Conservation (phyloP, 2,113 vertebrate genomes). For the Malaclemys terrapin region DNA sequence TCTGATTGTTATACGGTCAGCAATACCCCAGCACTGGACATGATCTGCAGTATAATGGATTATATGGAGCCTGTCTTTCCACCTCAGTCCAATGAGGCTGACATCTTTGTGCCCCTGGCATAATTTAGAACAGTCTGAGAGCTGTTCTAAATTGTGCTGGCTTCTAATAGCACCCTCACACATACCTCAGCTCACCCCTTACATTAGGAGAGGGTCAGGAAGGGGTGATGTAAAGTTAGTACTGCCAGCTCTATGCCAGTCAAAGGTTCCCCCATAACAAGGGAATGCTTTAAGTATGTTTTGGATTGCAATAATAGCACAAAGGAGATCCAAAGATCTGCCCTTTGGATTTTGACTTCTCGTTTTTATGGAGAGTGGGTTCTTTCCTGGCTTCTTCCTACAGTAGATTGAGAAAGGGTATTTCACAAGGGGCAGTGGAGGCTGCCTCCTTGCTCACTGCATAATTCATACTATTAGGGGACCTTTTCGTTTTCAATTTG, state of each 20-base stretch:
- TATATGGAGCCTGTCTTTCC: neutral
- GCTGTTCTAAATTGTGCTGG: neutral
- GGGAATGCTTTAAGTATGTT: neutral
- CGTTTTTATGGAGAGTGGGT: neutral
- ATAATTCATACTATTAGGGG: neutral
- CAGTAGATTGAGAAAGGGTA: accelerated
- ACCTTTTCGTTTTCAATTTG: neutral
- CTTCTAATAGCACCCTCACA: neutral
- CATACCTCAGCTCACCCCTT: neutral
- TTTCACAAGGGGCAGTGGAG: neutral
- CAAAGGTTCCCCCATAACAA: neutral
- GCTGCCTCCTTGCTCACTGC: neutral
- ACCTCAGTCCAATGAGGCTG: neutral
- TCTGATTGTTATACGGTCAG: neutral
- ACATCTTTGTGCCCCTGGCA: neutral
- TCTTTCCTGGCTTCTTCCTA: neutral
- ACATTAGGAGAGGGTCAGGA: accelerated
- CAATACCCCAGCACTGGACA: neutral
- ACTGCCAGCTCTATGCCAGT: neutral
- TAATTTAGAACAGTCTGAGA: accelerated
- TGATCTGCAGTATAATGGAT: neutral
- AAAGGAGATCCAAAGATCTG: neutral
- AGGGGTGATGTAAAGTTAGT: neutral
- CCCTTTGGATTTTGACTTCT: neutral
- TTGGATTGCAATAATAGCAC: neutral